Evolutionary conservation across 2,888 invertebrate species (phyloP).

Genomic region (Leptopilina syphax): DNA sequence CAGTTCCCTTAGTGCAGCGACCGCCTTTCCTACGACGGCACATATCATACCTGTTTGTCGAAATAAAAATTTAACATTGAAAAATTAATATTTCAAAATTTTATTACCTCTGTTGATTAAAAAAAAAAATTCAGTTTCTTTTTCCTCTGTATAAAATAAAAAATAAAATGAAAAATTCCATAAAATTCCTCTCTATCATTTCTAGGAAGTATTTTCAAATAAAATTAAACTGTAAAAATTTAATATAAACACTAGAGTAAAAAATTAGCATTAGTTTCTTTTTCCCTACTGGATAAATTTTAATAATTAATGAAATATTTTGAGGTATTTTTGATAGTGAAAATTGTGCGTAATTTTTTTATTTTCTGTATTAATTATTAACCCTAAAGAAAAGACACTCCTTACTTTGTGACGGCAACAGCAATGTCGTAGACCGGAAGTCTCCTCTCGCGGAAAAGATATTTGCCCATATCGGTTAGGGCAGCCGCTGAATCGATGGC

Average conservation of each 20-base stretch:
- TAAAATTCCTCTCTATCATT: too few species aligned
- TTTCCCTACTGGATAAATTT: too few species aligned
- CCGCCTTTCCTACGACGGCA: constrained; percentile 97
- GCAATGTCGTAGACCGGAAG: constrained; percentile 97
- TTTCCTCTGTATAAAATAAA: neutral
- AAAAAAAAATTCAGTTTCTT: neutral
- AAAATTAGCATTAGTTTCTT: too few species aligned
- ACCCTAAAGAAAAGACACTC: constrained; percentile 63
- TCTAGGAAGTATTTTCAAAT: too few species aligned
- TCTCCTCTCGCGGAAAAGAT: constrained; percentile 94
- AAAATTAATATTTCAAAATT: constrained; percentile 60
- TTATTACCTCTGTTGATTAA: constrained; percentile 41
- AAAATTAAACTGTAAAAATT: too few species aligned
- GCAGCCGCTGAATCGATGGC: constrained; percentile 97
- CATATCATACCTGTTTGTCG: constrained; percentile 95
- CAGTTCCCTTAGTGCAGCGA: constrained; percentile 98
- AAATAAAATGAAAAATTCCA: too few species aligned
- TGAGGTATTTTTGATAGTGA: too few species aligned
- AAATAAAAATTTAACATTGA: constrained; percentile 74
- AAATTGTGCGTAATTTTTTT: too few species aligned
- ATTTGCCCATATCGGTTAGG: constrained; percentile 97
- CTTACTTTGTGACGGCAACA: constrained; percentile 97
- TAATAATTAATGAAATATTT: too few species aligned
- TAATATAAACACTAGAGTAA: too few species aligned
- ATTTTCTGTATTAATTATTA: too few species aligned